Evolutionary conservation across 2,888 invertebrate species (phyloP), one percentile per base, ranked within the genome.

Genomic region (Folsomia manolachei): DNA sequence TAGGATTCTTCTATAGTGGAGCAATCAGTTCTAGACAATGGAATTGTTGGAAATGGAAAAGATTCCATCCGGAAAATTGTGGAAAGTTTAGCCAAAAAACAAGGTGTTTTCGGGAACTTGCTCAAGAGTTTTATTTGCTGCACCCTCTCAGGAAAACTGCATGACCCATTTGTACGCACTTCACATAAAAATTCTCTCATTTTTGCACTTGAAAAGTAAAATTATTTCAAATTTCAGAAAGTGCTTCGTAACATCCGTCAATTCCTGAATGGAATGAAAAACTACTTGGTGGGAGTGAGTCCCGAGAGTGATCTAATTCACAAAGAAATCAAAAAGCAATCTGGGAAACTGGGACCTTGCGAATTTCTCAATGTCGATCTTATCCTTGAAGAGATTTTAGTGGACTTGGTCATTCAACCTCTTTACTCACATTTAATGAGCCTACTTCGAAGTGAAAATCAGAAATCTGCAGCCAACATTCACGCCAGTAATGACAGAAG

Each of bases 221-320:
- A 26, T 62, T 68, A 19, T 26, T 61, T 27, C 27, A 39, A 67
- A 71, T 72, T 73, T n/a, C 73, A 79, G 79, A 80, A 79, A 75
- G 79, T 86, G 18, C 84, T 85, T 81, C 82, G 85, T 75, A 86
- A 86, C 82, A 85, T 96, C 87, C 88, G 97, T 0, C 96, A 97
- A 84, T 98, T 97, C 83, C 96, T 97, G 94, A 95, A 94, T 19
- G 97, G 97, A 71, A 97, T 98, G 91, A 97, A 97, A 84, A 98
- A 98, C 84, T 98, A 97, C 84, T 87, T 97, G 74, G 93, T 97
- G 11, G 80, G 79, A 14, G 77, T 78, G 19, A 79, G 77, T 61
- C 61, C 74, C 0, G 79, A 79, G 65, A 81, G 76, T 9, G 65
- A 67, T 0, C 75, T 79, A 18, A 68, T 81, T 27, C 64, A 79